phyloP scores from a whole-genome alignment of 2,797 vertebrate species.

The Hephaestus fuliginosus region DNA sequence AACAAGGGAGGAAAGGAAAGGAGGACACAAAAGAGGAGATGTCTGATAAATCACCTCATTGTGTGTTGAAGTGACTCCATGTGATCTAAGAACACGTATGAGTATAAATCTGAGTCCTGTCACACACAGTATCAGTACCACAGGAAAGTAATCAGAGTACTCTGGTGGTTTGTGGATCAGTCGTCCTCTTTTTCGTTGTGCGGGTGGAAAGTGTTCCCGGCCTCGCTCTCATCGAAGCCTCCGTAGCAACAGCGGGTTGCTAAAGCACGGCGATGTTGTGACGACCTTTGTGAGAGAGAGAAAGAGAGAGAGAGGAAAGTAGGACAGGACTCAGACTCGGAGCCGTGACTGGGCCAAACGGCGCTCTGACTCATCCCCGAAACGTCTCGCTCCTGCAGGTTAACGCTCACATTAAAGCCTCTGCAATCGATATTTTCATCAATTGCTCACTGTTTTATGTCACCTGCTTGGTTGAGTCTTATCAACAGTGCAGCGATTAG shows the following conservation, averaged over 20 bases:
- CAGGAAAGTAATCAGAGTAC: too few species aligned
- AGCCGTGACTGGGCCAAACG: conserved; percentile 12
- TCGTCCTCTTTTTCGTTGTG: too few species aligned
- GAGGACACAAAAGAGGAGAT: neutral
- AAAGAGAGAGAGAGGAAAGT: conserved; percentile 32
- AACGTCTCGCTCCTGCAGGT: too few species aligned
- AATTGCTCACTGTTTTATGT: too few species aligned
- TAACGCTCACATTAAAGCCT: neutral
- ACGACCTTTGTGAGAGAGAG: conserved; percentile 17
- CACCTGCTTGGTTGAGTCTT: too few species aligned
- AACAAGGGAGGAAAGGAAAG: neutral
- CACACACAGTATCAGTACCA: too few species aligned
- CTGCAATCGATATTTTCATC: neutral
- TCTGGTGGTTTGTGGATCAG: too few species aligned
- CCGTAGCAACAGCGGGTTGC: conserved; percentile 55
- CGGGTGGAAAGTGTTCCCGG: neutral
- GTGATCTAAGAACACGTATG: too few species aligned
- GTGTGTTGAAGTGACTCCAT: too few species aligned
- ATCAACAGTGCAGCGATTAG: too few species aligned
- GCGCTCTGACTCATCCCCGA: conserved; percentile 14
- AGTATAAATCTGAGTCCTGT: too few species aligned
- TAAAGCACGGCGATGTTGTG: conserved; percentile 36
- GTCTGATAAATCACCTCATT: too few species aligned
- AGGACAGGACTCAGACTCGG: conserved; percentile 23
- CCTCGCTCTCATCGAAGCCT: conserved; percentile 25